Conservation (phyloP, 2,797 vertebrate species). For the Echiichthys vipera region DNA sequence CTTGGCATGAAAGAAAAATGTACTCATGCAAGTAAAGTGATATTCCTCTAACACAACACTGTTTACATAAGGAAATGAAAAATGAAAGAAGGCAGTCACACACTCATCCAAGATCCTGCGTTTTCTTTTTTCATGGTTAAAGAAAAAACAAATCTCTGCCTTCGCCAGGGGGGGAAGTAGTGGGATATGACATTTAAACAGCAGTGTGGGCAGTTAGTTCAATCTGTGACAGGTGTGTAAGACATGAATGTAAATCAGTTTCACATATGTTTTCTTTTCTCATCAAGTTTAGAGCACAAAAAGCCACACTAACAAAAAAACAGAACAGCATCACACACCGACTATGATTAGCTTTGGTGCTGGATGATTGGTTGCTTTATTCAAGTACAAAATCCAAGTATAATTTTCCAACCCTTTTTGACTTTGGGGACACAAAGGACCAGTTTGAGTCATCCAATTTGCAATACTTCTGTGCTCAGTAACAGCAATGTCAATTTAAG, state of each 20-base stretch:
- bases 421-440: neutral
- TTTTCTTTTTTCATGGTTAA: conserved; percentile 50
- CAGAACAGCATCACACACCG: neutral
- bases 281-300: conserved; percentile 36
- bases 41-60: conserved; percentile 68
- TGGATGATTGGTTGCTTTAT: neutral
- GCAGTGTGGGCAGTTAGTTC: conserved; percentile 47
- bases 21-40: conserved; percentile 67
- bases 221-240: conserved; percentile 66
- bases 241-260: conserved; percentile 63
- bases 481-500: conserved; percentile 21
- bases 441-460: conserved; percentile 3
- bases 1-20: conserved; percentile 78
- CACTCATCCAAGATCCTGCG: conserved; percentile 20
- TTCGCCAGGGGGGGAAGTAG: conserved; percentile 52
- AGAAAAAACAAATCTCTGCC: conserved; percentile 55
- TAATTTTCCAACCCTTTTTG: neutral
- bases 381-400: neutral
- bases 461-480: neutral
- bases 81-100: conserved; percentile 75
- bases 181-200: conserved; percentile 71
- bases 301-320: conserved; percentile 13
- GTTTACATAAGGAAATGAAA: conserved; percentile 78
- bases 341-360: conserved; percentile 1
- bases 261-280: conserved; percentile 47